Conservation (phyloP, 2,113 vertebrate genomes). For the Hippocampus comes region DNA sequence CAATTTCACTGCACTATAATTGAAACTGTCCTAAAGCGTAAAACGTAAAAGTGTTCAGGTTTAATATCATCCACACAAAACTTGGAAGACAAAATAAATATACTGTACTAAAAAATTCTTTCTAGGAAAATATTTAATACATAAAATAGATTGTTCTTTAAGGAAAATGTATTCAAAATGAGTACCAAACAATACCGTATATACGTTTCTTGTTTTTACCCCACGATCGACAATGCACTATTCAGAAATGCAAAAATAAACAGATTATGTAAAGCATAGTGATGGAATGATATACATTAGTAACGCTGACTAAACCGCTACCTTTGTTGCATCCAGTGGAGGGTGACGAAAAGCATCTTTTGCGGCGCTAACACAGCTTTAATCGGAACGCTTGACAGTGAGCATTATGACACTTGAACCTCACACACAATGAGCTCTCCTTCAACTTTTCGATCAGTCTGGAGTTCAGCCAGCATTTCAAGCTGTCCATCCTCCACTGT, state of each 20-base stretch:
- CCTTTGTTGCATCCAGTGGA: slow-evolving; percentile 1
- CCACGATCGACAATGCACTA: slow-evolving; percentile 17
- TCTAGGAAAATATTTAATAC: slow-evolving; percentile 48
- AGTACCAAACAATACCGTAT: slow-evolving; percentile 24
- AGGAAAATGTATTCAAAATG: slow-evolving; percentile 34
- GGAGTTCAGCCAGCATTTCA: slow-evolving; percentile 25
- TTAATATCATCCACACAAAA: background rate
- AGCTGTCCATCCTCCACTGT: slow-evolving; percentile 33
- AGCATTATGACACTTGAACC: slow-evolving; percentile 15
- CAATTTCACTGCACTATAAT: slow-evolving; percentile 1
- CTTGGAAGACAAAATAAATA: slow-evolving; percentile 24
- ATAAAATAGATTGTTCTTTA: slow-evolving; percentile 40
- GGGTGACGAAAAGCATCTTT: background rate
- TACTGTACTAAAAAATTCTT: slow-evolving; percentile 9
- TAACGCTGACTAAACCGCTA: background rate
- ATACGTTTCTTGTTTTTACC: slow-evolving; percentile 8
- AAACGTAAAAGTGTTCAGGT: background rate
- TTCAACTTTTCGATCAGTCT: slow-evolving; percentile 24
- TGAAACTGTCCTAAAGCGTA: background rate
- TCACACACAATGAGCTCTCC: slow-evolving; percentile 52
- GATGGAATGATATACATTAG: slow-evolving; percentile 8
- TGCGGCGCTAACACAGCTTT: background rate
- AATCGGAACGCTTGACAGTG: background rate
- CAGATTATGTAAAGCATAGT: slow-evolving; percentile 24
- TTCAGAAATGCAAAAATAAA: slow-evolving; percentile 44